Evolutionary conservation across 64 coral and sea anemone species (phyloP).

Genomic region (Catalaphyllia jardinei): DNA sequence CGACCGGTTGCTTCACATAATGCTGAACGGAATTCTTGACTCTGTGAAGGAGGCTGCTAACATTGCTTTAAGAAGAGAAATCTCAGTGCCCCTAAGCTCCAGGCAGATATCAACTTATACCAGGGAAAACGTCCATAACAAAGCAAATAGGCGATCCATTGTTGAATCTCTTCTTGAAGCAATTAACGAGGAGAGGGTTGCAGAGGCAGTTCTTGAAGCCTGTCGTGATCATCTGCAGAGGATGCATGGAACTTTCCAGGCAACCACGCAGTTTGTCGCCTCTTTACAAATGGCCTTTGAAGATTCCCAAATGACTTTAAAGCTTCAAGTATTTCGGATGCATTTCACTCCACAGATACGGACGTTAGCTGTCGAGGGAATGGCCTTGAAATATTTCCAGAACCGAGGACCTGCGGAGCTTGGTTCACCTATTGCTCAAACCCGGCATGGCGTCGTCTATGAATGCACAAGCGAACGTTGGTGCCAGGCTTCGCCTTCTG

Average conservation of each 20-base stretch:
- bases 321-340: slow-evolving; percentile 18
- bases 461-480: slow-evolving; percentile 30
- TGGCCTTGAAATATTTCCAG: slow-evolving; percentile 30
- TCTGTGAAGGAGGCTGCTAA: slow-evolving; percentile 20
- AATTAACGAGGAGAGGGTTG: slow-evolving; percentile 9
- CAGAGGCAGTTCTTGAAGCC: slow-evolving; percentile 15
- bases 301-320: not conserved
- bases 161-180: not conserved
- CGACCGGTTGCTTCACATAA: not conserved
- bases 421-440: not conserved
- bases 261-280: not conserved
- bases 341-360: slow-evolving; percentile 37
- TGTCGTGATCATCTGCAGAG: not conserved
- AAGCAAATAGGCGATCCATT: not conserved
- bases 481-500: slow-evolving; percentile 10
- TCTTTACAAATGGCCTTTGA: slow-evolving; percentile 1
- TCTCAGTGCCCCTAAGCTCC: slow-evolving; percentile 14
- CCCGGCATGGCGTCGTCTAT: slow-evolving; percentile 23
- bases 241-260: not conserved
- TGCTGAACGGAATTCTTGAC: slow-evolving; percentile 20
- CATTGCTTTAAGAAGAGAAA: not conserved
- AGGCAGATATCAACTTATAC: not conserved
- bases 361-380: slow-evolving; percentile 31
- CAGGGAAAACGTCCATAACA: not conserved
- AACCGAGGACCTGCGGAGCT: slow-evolving; percentile 19